These are phyloP conservation scores for Drosophila stalkeri DNA, from an alignment of 2,888 invertebrate species.

Conservation along the genomic window DNA sequence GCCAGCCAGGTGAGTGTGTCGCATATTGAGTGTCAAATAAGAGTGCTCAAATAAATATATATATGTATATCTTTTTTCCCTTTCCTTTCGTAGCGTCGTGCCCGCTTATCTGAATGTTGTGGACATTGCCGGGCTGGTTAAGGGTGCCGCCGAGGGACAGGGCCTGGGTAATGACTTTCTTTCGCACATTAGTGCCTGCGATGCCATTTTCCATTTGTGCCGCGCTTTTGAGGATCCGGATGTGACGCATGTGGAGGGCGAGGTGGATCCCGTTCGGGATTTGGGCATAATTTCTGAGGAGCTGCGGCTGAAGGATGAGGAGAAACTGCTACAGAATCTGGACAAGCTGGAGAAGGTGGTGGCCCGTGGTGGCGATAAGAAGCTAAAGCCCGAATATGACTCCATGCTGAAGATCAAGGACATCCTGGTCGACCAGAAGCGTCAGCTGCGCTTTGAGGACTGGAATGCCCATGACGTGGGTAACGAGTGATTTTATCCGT, in stretches of 20 bases:
- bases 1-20: slow-evolving; percentile 92
- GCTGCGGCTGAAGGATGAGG: slow-evolving; percentile 96
- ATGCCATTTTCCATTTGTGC: slow-evolving; percentile 98
- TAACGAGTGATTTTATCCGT: neutral
- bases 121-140: slow-evolving; percentile 99
- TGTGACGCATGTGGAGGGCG: slow-evolving; percentile 99
- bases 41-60: slow-evolving; percentile 5
- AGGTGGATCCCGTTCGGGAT: slow-evolving; percentile 98
- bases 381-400: slow-evolving; percentile 97
- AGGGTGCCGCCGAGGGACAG: slow-evolving; percentile 97
- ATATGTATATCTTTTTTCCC: neutral
- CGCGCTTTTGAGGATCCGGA: slow-evolving; percentile 99
- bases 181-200: slow-evolving; percentile 99
- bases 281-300: slow-evolving; percentile 98
- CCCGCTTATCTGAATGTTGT: slow-evolving; percentile 99
- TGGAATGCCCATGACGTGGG: slow-evolving; percentile 97
- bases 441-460: slow-evolving; percentile 95
- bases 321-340: slow-evolving; percentile 91
- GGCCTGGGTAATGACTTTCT: slow-evolving; percentile 98
- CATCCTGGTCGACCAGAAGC: slow-evolving; percentile 94
- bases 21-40: slow-evolving; percentile 31
- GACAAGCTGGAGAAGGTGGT: slow-evolving; percentile 95
- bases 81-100: slow-evolving; percentile 91
- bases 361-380: slow-evolving; percentile 95
- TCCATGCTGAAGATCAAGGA: slow-evolving; percentile 93